A percentile compares a stretch with the other conserved stretches of the same genome.
These are phyloP conservation scores for Metopia argyrocephala DNA, from an alignment of 2,888 invertebrate genomes.

Conservation along the genomic window DNA sequence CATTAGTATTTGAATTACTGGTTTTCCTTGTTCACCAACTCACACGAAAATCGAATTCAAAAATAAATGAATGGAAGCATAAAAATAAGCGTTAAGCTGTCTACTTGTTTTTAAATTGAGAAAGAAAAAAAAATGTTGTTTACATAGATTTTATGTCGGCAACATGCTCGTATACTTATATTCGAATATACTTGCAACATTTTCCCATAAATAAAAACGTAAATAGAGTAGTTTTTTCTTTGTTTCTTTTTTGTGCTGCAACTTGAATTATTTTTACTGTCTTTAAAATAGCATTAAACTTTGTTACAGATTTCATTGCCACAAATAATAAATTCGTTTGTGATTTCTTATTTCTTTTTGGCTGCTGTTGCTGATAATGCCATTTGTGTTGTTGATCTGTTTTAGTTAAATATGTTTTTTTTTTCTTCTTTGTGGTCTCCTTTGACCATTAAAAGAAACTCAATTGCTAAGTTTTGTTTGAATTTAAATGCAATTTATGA, in stretches of 20 bases:
- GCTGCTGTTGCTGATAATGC: background rate
- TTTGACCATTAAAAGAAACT: conserved; percentile 24
- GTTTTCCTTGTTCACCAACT: background rate
- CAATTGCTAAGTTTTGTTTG: background rate
- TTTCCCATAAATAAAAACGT: conserved; percentile 15
- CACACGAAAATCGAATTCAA: conserved; percentile 18
- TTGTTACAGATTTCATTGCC: conserved; percentile 54
- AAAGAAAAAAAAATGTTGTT: background rate
- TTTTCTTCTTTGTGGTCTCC: background rate
- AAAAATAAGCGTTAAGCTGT: background rate
- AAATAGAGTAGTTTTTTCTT: conserved; percentile 17
- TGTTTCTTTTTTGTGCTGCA: background rate
- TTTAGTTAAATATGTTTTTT: too few species aligned
- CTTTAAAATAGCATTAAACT: conserved; percentile 23
- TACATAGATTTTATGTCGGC: background rate
- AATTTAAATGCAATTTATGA: conserved; percentile 28
- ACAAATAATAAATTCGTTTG: conserved; percentile 20
- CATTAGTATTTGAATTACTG: background rate
- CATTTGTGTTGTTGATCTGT: background rate
- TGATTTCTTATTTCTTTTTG: conserved; percentile 6
- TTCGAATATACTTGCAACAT: background rate
- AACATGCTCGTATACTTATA: background rate
- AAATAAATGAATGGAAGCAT: background rate
- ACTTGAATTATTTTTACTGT: background rate
- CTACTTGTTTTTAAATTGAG: background rate